These are phyloP conservation scores for Riptortus pedestris DNA, from an alignment of 1,140 invertebrate species.

Conservation along the genomic window DNA sequence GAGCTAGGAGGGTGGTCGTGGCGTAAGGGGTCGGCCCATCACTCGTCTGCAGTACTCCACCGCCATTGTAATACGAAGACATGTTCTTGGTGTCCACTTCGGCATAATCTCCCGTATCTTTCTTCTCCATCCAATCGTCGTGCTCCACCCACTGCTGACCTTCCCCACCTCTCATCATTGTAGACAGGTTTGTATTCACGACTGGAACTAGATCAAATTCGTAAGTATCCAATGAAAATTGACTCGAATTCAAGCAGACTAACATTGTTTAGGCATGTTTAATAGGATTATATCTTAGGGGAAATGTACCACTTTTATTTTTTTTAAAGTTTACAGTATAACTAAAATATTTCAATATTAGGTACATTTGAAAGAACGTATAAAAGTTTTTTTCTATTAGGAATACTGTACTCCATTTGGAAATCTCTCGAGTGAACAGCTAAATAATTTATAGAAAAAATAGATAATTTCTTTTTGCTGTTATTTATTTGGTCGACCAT, in stretches of 20 bases:
- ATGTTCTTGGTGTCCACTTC: constrained; percentile 62
- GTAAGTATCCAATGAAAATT: no score
- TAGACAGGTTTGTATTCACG: constrained; percentile 31
- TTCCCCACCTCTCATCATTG: constrained; percentile 38
- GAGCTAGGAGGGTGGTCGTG: constrained; percentile 58
- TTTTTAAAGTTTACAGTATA: no score
- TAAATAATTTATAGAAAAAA: no score
- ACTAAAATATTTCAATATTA: no score
- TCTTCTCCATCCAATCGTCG: constrained; percentile 55
- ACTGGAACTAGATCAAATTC: constrained; percentile 31
- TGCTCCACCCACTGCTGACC: constrained; percentile 63
- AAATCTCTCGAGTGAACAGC: no score
- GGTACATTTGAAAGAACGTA: no score
- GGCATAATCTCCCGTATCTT: constrained; percentile 58
- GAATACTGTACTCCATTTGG: no score
- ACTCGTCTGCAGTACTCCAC: constrained; percentile 39
- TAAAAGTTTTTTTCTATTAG: no score
- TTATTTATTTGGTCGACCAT: no score
- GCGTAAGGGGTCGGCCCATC: constrained; percentile 70
- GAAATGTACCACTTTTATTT: no score
- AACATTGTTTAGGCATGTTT: not conserved
- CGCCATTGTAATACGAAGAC: constrained; percentile 67
- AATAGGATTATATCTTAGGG: not conserved
- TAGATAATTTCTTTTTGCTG: no score
- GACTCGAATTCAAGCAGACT: not conserved